phyloP scores from a whole-genome alignment of 2,113 vertebrate species.

The Triplophysa dalaica region DNA sequence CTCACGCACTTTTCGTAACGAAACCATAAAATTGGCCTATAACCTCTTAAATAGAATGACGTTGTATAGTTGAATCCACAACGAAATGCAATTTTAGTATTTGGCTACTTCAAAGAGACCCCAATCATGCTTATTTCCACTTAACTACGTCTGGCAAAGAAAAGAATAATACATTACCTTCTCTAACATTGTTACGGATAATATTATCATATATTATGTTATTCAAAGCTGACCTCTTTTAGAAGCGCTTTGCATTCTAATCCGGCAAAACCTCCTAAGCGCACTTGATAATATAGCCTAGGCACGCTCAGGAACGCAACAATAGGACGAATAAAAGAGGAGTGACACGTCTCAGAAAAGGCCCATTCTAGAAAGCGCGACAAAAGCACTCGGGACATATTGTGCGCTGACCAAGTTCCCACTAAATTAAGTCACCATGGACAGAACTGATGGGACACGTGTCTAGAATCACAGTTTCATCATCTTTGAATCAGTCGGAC shows the following conservation, averaged over 20 bases:
- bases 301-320: constrained; percentile 48
- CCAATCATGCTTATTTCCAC: not conserved
- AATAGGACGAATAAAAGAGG: constrained; percentile 58
- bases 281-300: constrained; percentile 54
- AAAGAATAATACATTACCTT: constrained; percentile 37
- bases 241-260: constrained; percentile 41
- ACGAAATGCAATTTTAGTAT: not conserved
- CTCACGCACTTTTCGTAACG: not conserved
- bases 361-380: constrained; percentile 51
- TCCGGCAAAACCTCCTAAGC: constrained; percentile 47
- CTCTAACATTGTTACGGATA: constrained; percentile 12
- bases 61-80: not conserved
- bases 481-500: constrained; percentile 24
- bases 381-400: constrained; percentile 55
- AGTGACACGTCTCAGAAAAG: constrained; percentile 59
- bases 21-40: not conserved
- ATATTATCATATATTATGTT: constrained; percentile 48
- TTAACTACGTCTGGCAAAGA: not conserved
- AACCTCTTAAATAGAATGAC: not conserved
- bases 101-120: not conserved
- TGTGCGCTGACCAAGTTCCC: constrained; percentile 52
- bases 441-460: constrained; percentile 52
- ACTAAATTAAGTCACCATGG: constrained; percentile 46
- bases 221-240: constrained; percentile 44
- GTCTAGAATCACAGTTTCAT: constrained; percentile 51